Evolutionary conservation across 2,113 vertebrate genomes (phyloP).

Genomic region (Cricetomys ansorgei): DNA sequence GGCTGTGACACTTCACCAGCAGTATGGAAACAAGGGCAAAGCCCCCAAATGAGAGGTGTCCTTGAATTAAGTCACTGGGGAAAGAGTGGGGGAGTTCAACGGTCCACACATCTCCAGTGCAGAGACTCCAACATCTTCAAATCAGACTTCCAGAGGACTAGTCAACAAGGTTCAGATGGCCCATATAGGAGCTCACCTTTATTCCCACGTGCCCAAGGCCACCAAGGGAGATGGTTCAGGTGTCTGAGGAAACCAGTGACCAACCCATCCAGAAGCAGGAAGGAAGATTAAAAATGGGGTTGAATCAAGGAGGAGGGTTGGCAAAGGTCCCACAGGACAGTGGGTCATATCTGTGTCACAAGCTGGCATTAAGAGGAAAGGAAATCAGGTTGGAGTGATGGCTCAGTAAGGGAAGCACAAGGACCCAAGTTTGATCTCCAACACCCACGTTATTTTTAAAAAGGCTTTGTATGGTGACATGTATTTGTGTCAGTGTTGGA

Average conservation of each 20-base stretch:
- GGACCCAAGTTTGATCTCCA: neutral
- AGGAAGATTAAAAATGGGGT: neutral
- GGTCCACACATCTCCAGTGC: neutral
- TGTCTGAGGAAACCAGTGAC: neutral
- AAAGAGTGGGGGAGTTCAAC: neutral
- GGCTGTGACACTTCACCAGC: constrained; percentile 68
- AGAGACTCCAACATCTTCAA: neutral
- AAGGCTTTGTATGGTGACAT: neutral
- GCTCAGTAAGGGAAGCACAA: neutral
- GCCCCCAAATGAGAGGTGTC: constrained; percentile 1
- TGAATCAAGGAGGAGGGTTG: neutral
- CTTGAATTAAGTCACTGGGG: neutral
- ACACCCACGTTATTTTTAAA: too few relatives aligned
- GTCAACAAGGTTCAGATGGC: neutral
- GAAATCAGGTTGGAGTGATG: neutral
- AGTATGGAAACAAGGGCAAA: constrained; percentile 52
- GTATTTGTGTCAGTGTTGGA: too few relatives aligned
- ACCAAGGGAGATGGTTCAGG: neutral
- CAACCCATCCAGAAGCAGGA: neutral
- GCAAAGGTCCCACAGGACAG: neutral
- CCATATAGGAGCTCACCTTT: neutral
- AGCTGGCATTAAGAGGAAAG: neutral
- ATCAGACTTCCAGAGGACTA: neutral
- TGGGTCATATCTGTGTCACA: too few relatives aligned
- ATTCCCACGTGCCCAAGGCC: neutral